A percentile compares a stretch with the other conserved stretches of the same genome.
phyloP scores from a whole-genome alignment of 2,113 vertebrate genomes.

The Austrofundulus limnaeus region DNA sequence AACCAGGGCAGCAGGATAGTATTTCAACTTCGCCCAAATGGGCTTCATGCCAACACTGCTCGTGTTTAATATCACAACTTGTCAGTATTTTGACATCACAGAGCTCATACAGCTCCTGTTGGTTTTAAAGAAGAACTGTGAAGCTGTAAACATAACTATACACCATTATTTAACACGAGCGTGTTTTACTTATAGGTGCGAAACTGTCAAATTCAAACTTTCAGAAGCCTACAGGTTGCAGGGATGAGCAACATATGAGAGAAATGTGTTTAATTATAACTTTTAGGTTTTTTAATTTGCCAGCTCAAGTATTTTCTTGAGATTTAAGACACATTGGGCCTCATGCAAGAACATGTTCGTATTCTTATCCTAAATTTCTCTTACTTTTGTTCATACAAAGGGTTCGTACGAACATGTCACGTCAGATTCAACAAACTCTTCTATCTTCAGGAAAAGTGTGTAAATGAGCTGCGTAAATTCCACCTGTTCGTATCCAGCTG shows the following conservation, averaged over 20 bases:
- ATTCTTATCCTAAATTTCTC: no score
- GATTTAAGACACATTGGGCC: background rate
- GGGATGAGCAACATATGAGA: background rate
- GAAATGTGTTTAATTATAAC: no score
- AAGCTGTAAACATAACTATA: background rate
- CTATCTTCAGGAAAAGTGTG: no score
- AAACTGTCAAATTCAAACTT: background rate
- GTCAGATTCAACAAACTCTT: no score
- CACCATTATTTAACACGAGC: background rate
- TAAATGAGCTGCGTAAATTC: no score
- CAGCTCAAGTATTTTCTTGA: background rate
- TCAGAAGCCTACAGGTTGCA: background rate
- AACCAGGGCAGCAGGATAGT: conserved; percentile 8
- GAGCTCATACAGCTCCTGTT: conserved; percentile 7
- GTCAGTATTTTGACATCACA: conserved; percentile 3
- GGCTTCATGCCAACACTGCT: background rate
- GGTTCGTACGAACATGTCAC: no score
- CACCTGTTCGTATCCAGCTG: no score
- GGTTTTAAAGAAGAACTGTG: background rate
- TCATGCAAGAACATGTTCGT: no score
- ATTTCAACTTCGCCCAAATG: background rate
- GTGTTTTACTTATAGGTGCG: background rate
- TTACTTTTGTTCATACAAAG: no score
- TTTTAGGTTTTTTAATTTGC: background rate
- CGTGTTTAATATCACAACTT: conserved; percentile 7